A percentile compares a stretch with the other conserved stretches of the same genome.
Evolutionary conservation across 2,797 vertebrate species (phyloP).

Genomic region (Heteromormyrus szaboi): DNA sequence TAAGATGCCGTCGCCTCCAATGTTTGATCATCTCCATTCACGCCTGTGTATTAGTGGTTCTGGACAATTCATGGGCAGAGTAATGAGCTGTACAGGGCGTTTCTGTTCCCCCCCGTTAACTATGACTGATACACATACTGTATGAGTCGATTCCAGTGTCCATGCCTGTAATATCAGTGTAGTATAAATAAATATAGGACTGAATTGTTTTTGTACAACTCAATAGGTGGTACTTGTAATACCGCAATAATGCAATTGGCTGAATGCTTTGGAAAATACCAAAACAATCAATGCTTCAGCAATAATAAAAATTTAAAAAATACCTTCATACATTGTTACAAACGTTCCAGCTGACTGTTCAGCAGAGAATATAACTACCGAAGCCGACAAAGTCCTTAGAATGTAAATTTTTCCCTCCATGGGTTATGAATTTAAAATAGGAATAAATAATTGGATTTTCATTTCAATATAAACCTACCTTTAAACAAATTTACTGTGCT

Average conservation of each 20-base stretch:
- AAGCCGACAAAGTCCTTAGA: neutral
- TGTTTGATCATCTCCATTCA: neutral
- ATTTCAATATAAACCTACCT: slow-evolving; percentile 8
- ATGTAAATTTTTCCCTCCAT: neutral
- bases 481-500: slow-evolving; percentile 18
- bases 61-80: slow-evolving; percentile 9
- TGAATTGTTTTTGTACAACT: neutral
- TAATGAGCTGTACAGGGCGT: neutral
- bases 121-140: neutral
- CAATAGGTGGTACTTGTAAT: neutral
- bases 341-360: neutral
- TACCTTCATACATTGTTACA: neutral
- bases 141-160: neutral
- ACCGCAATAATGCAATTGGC: neutral
- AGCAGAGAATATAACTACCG: neutral
- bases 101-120: slow-evolving; percentile 15
- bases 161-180: neutral
- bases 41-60: neutral
- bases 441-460: slow-evolving; percentile 26
- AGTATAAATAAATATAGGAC: neutral
- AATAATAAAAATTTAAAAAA: neutral
- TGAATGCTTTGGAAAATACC: neutral
- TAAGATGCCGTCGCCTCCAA: neutral
- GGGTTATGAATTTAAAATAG: slow-evolving; percentile 18
- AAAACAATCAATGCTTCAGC: neutral